Conservation (phyloP, 2,113 vertebrate species). For the Ifrita kowaldi region DNA sequence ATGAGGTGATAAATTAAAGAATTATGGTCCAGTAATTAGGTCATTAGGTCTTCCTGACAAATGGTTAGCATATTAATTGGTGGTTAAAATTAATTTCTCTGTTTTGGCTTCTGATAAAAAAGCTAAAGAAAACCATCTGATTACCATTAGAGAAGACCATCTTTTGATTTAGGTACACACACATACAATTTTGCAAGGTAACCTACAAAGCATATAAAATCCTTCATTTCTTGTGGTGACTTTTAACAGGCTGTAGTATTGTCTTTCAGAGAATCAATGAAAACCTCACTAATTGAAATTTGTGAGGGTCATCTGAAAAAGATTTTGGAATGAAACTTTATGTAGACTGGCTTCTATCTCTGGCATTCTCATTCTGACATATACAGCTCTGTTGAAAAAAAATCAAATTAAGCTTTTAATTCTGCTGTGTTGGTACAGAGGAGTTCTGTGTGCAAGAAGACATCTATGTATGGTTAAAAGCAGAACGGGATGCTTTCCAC, state of each 20-base stretch:
- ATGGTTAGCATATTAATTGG: slow-evolving; percentile 44
- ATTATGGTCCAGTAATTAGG: slow-evolving; percentile 39
- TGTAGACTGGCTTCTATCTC: not conserved
- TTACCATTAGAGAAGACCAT: not conserved
- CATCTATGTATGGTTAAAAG: not conserved
- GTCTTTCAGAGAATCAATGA: not conserved
- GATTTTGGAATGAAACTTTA: not conserved
- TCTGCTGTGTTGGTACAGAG: not conserved
- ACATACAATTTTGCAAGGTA: not conserved
- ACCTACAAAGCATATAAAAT: not conserved
- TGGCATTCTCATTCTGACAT: not conserved
- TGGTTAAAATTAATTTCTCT: slow-evolving; percentile 58
- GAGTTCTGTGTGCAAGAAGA: not conserved
- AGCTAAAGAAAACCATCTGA: not conserved
- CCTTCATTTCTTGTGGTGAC: not conserved
- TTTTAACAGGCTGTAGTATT: not conserved
- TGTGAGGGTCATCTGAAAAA: not conserved
- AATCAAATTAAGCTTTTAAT: not conserved
- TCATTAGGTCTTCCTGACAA: slow-evolving; percentile 61
- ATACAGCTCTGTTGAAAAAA: not conserved
- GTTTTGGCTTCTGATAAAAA: slow-evolving; percentile 36
- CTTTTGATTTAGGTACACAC: not conserved
- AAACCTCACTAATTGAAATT: not conserved
- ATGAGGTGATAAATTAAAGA: slow-evolving; percentile 39
- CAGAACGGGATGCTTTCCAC: not conserved